phyloP scores from a whole-genome alignment of 2,888 invertebrate species.

The Eupithecia inturbata region DNA sequence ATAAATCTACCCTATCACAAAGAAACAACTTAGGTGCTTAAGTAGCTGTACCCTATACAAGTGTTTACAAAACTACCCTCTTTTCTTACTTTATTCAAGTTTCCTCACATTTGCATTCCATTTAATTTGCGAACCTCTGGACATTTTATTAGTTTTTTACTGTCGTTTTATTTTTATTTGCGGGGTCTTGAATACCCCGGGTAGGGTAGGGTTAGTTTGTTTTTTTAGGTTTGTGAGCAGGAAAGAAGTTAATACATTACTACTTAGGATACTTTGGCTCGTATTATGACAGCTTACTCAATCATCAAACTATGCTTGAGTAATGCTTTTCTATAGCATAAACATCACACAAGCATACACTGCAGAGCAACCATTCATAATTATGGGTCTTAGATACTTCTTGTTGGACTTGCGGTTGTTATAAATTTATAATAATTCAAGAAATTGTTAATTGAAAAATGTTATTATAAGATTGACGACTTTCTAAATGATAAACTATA shows the following conservation, averaged over 20 bases:
- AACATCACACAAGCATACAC: too few relatives aligned
- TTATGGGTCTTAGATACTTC: too few relatives aligned
- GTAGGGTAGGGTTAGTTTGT: slow-evolving; percentile 58
- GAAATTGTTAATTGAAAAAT: too few relatives aligned
- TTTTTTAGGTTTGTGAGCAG: slow-evolving; percentile 43
- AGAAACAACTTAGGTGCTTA: neutral
- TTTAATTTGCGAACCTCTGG: slow-evolving; percentile 69
- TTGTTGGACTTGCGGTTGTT: too few relatives aligned
- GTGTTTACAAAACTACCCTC: slow-evolving; percentile 40
- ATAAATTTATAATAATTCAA: too few relatives aligned
- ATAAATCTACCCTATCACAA: neutral
- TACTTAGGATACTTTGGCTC: too few relatives aligned
- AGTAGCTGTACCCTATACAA: slow-evolving; percentile 30
- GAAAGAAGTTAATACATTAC: neutral
- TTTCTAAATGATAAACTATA: too few relatives aligned
- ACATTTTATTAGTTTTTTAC: slow-evolving; percentile 63
- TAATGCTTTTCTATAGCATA: too few relatives aligned
- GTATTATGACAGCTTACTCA: too few relatives aligned
- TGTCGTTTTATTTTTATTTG: slow-evolving; percentile 76
- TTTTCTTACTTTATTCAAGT: slow-evolving; percentile 56
- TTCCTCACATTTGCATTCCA: slow-evolving; percentile 75
- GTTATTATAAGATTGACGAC: too few relatives aligned
- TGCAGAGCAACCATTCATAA: too few relatives aligned
- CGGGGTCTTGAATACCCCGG: slow-evolving; percentile 41
- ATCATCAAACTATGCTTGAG: too few relatives aligned